Percentiles rank a stretch among this genome's conserved stretches.
Evolutionary conservation across 1,140 invertebrate genomes (phyloP).

Genomic region (Metaphire vulgaris): DNA sequence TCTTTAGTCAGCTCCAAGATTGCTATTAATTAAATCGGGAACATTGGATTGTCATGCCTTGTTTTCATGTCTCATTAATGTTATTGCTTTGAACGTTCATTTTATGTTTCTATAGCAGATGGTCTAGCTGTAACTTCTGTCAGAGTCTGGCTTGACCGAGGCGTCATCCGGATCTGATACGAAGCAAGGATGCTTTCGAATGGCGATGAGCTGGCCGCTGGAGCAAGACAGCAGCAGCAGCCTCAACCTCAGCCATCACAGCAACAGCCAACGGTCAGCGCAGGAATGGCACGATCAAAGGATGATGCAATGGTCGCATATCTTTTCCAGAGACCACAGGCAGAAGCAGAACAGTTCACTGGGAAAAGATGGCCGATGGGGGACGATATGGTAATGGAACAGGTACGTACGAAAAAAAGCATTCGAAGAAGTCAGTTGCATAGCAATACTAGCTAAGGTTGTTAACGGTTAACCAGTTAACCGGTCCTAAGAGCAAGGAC

Average conservation of each 20-base stretch:
- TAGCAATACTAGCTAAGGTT: too few species aligned
- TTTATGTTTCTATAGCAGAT: not conserved
- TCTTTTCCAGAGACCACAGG: constrained; percentile 72
- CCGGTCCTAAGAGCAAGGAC: too few species aligned
- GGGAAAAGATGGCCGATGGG: constrained; percentile 72
- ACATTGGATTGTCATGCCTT: too few species aligned
- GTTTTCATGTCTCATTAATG: too few species aligned
- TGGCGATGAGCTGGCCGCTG: not conserved
- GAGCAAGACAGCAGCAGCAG: not conserved
- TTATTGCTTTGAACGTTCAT: too few species aligned
- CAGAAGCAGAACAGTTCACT: constrained; percentile 65
- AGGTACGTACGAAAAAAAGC: too few species aligned
- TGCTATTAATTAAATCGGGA: too few species aligned
- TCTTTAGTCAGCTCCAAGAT: too few species aligned
- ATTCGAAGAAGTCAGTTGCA: too few species aligned
- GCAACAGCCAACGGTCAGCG: not conserved
- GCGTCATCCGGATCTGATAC: not conserved
- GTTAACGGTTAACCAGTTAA: too few species aligned
- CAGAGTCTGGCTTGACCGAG: not conserved
- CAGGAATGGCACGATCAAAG: constrained; percentile 53
- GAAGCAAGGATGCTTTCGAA: not conserved
- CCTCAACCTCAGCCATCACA: too few species aligned
- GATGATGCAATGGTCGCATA: constrained; percentile 81
- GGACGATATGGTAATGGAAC: constrained; percentile 72
- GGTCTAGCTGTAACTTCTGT: not conserved